These are phyloP conservation scores for Idaea biselata DNA, from an alignment of 2,888 invertebrate genomes.

Conservation along the genomic window DNA sequence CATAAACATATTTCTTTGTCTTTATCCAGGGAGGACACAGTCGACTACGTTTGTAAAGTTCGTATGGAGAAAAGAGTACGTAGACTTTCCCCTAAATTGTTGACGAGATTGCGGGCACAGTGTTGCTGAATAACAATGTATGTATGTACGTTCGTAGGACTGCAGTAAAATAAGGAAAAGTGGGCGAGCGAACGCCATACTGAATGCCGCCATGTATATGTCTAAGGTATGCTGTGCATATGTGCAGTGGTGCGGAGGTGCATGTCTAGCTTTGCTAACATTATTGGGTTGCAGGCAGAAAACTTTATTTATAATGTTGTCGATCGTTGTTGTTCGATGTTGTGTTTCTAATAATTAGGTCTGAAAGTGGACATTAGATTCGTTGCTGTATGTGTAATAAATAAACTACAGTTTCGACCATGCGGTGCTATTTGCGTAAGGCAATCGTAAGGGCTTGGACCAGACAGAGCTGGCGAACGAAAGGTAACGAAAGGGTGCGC, in stretches of 20 bases:
- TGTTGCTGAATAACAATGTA: conserved; percentile 16
- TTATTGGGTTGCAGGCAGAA: neutral
- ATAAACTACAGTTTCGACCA: too few relatives aligned
- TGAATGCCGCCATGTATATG: conserved; percentile 84
- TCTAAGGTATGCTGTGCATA: conserved; percentile 80
- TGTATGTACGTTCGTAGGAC: conserved; percentile 76
- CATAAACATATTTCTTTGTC: too few relatives aligned
- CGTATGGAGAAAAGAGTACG: too few relatives aligned
- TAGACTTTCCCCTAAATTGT: too few relatives aligned
- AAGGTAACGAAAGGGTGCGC: too few relatives aligned
- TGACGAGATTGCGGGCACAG: neutral
- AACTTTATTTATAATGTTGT: conserved; percentile 18
- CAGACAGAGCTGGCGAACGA: too few relatives aligned
- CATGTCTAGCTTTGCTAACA: conserved; percentile 36
- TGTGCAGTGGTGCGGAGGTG: conserved; percentile 23
- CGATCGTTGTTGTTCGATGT: conserved; percentile 16
- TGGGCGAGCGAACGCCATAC: conserved; percentile 82
- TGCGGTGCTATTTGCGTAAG: too few relatives aligned
- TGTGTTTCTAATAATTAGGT: neutral
- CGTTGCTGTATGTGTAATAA: too few relatives aligned
- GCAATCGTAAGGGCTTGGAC: too few relatives aligned
- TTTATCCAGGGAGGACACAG: too few relatives aligned
- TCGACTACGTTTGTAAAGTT: too few relatives aligned
- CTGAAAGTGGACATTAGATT: too few relatives aligned
- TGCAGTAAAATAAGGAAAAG: conserved; percentile 82